Base-by-base conservation (phyloP, 2,888 invertebrate species). In the Actias luna region DNA sequence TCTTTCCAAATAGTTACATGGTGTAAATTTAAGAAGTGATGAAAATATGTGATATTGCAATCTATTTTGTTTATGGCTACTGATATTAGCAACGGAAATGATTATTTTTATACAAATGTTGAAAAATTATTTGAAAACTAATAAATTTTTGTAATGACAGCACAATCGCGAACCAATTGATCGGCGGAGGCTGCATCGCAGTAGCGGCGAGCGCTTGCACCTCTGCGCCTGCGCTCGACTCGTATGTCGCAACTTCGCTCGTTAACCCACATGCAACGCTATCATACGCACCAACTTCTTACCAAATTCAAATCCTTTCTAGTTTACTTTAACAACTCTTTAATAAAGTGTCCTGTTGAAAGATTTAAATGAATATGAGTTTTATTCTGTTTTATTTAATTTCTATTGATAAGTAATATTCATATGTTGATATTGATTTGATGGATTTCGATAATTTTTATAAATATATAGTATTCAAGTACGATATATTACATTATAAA, bases 201-300 rank as follows among this genome's bases (percentile, higher is more conserved):
- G 72, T 64, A 67, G 69, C 67, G 65, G 72, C 62, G 74, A 62
- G 64, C 63, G 73, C 72, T n/a, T 62, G 69, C 66, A 66, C 58
- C 58, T 67, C 68, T 63, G 64, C 64, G 67, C 70, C 73, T 66
- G 68, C 66, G 63, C 55, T 60, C 60, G 29, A 63, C 52, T 68
- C 64, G 71, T 67, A 62, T 83, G 85, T 79, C 84, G 87, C 84
- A 88, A 87, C 78, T 67, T 57, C 72, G 78, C 85, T 89, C 89
- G 89, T 88, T 89, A 89, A 88, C 89, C 89, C 87, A 89, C 88
- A 88, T 88, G 83, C 82, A 75, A 69, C 70, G 64, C 64, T 67
- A 59, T 59, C 58, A 59, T 67, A 62, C 59, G 69, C 66, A 66
- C 68, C 64, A 60, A 25, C 46, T 50, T 50, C 67, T 65, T 66